Evolutionary conservation across 2,888 invertebrate genomes (phyloP).

Genomic region (Tribolium freemani): DNA sequence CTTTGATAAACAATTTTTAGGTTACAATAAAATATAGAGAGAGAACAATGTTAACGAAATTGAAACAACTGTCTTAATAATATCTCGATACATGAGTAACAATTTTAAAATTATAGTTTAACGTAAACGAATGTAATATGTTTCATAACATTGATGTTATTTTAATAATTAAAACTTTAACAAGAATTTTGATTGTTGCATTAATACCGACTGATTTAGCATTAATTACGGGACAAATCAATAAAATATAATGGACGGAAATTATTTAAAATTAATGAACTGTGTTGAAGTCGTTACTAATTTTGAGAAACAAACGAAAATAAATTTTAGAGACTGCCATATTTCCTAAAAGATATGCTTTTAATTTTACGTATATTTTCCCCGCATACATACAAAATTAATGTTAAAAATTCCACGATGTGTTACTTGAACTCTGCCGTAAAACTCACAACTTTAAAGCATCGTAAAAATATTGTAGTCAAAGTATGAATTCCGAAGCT

Average conservation of each 20-base stretch:
- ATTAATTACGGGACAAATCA: background rate
- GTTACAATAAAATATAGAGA: slow-evolving; percentile 16
- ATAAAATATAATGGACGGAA: slow-evolving; percentile 38
- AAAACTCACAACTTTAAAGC: background rate
- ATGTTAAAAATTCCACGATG: background rate
- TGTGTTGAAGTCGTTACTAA: background rate
- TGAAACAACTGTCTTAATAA: slow-evolving; percentile 10
- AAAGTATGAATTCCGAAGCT: background rate
- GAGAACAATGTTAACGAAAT: background rate
- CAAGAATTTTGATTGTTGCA: slow-evolving; percentile 40
- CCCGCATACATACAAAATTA: background rate
- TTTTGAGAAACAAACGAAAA: background rate
- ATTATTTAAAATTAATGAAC: slow-evolving; percentile 26
- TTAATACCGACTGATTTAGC: background rate
- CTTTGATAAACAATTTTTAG: slow-evolving; percentile 15
- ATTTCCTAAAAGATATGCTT: background rate
- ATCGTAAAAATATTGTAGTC: background rate
- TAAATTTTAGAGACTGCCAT: background rate
- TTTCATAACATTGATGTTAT: slow-evolving; percentile 8
- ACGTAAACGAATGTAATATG: background rate
- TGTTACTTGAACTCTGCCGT: background rate
- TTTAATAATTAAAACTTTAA: slow-evolving; percentile 24
- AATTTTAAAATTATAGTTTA: background rate
- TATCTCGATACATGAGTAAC: background rate
- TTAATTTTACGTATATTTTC: background rate